Evolutionary conservation across 2,797 vertebrate species (phyloP).

Genomic region (Syndactyla subalaris): DNA sequence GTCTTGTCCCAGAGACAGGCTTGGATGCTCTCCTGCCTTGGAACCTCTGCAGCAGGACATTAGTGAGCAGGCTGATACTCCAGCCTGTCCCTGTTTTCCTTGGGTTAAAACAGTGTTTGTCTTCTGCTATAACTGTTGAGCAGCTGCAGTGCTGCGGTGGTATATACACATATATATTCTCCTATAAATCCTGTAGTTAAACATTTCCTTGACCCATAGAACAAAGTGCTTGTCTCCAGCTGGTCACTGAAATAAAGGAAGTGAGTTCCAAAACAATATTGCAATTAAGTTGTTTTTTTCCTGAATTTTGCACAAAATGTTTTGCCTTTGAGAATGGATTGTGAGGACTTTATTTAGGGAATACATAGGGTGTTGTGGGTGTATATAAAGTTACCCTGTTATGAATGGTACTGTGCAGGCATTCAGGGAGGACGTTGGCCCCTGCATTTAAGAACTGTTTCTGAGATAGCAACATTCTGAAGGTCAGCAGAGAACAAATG

Average conservation of each 20-base stretch:
- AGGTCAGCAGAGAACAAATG: neutral
- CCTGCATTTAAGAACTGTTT: neutral
- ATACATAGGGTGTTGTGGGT: neutral
- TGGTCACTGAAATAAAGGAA: slow-evolving; percentile 14
- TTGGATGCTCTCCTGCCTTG: slow-evolving; percentile 30
- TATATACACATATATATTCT: neutral
- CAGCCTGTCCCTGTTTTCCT: slow-evolving; percentile 10
- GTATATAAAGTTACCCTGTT: neutral
- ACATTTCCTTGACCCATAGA: neutral
- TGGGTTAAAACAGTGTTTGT: slow-evolving; percentile 14
- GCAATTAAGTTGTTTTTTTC: slow-evolving; percentile 9
- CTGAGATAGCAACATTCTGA: neutral
- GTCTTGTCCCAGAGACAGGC: neutral
- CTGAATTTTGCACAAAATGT: neutral
- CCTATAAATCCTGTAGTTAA: slow-evolving; percentile 15
- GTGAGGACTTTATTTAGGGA: neutral
- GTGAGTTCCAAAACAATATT: neutral
- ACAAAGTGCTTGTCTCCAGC: neutral
- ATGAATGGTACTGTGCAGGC: neutral
- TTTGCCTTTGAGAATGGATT: neutral
- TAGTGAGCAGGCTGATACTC: neutral
- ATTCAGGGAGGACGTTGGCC: neutral
- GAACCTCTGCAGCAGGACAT: neutral
- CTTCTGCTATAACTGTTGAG: neutral
- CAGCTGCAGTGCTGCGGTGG: neutral